phyloP scores from a whole-genome alignment of 2,797 vertebrate species.

The Botia kubotai region DNA sequence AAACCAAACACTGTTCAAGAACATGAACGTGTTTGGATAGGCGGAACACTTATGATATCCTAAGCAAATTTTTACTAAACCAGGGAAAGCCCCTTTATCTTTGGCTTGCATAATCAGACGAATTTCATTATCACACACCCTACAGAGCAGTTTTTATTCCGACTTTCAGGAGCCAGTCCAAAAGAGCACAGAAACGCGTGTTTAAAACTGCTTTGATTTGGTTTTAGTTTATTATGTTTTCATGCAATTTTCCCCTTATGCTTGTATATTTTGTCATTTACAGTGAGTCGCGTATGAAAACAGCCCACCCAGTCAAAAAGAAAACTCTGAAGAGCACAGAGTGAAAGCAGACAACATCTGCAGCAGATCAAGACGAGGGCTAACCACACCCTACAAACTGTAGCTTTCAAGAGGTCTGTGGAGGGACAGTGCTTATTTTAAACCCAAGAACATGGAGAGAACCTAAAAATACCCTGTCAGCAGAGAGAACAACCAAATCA shows the following conservation, averaged over 20 bases:
- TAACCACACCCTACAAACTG: constrained; percentile 63
- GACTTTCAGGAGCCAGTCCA: constrained; percentile 47
- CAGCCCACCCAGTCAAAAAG: constrained; percentile 58
- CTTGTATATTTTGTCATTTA: constrained; percentile 16
- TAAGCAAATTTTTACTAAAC: constrained; percentile 13
- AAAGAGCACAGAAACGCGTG: constrained; percentile 41
- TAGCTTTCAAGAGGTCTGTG: constrained; percentile 67
- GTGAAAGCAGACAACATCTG: constrained; percentile 65
- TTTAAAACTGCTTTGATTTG: constrained; percentile 57
- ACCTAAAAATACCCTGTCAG: constrained; percentile 71
- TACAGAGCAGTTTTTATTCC: constrained; percentile 19
- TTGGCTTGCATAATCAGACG: constrained; percentile 45
- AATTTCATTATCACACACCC: constrained; percentile 52
- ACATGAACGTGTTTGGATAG: not conserved
- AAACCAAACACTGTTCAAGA: not conserved
- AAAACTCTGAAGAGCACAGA: constrained; percentile 55
- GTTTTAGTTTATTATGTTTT: constrained; percentile 21
- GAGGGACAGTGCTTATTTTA: constrained; percentile 71
- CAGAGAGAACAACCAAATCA: constrained; percentile 52
- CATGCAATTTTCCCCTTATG: constrained; percentile 11
- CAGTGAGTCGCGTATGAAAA: not conserved
- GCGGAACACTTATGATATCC: constrained; percentile 5
- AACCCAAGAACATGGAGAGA: constrained; percentile 65
- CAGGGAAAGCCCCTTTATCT: not conserved
- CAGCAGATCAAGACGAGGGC: constrained; percentile 66